phyloP scores from a whole-genome alignment of 2,888 invertebrate genomes.

The Cataglyphis albicans region DNA sequence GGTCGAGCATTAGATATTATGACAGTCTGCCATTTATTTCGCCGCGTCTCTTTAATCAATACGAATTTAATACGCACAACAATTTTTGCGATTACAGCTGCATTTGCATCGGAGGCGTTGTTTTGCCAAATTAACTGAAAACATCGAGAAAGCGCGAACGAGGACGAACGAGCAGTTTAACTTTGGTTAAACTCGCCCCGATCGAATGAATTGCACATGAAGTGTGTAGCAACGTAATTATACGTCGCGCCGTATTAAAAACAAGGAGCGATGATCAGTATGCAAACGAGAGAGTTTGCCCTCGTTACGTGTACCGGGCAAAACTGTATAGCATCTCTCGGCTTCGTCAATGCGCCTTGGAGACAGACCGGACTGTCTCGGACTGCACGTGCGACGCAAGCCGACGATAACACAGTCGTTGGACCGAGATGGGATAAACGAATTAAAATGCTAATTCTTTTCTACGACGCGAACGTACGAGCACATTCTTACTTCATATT shows the following conservation, averaged over 20 bases:
- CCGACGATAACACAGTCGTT: slow-evolving; percentile 59
- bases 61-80: slow-evolving; percentile 1
- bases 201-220: slow-evolving; percentile 54
- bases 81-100: neutral
- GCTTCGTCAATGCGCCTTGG: slow-evolving; percentile 56
- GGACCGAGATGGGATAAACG: slow-evolving; percentile 73
- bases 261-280: slow-evolving; percentile 62
- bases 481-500: neutral
- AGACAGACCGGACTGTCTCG: slow-evolving; percentile 51
- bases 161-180: slow-evolving; percentile 48
- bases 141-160: neutral
- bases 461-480: slow-evolving; percentile 6
- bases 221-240: slow-evolving; percentile 64
- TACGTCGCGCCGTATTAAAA: slow-evolving; percentile 60
- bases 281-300: slow-evolving; percentile 62
- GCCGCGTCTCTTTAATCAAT: neutral
- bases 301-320: slow-evolving; percentile 21
- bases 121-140: slow-evolving; percentile 30
- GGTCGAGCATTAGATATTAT: slow-evolving; percentile 31
- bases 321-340: slow-evolving; percentile 52
- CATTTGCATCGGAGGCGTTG: neutral
- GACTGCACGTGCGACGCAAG: slow-evolving; percentile 30
- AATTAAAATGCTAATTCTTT: slow-evolving; percentile 80
- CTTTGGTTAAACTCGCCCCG: slow-evolving; percentile 51
- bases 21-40: neutral